These are phyloP conservation scores for Zaprionus vittiger DNA, from an alignment of 1,140 invertebrate genomes.

Conservation along the genomic window DNA sequence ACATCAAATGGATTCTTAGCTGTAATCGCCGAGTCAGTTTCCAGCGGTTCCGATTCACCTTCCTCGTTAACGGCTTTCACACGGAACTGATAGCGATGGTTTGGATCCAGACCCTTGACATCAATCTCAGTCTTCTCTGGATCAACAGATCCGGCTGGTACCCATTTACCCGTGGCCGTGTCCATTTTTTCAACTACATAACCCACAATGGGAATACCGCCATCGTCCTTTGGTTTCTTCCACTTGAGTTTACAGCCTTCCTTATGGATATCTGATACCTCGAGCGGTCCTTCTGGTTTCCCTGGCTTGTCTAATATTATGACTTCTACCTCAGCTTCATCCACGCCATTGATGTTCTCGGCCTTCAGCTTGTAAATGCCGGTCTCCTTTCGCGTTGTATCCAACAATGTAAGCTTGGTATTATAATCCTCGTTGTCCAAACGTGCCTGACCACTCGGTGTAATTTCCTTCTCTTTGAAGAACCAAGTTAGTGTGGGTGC, in stretches of 20 bases:
- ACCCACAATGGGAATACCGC: conserved; percentile 94
- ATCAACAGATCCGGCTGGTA: conserved; percentile 93
- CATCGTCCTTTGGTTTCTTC: conserved; percentile 98
- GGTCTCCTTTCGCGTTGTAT: conserved; percentile 92
- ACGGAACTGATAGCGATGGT: conserved; percentile 97
- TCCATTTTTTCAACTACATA: conserved; percentile 98
- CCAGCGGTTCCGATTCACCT: conserved; percentile 96
- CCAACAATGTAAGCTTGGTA: conserved; percentile 92
- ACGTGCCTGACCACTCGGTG: conserved; percentile 86
- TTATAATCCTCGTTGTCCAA: conserved; percentile 97
- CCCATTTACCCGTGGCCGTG: conserved; percentile 93
- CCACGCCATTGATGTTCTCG: conserved; percentile 95
- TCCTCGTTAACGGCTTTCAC: conserved; percentile 98
- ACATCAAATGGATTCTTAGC: conserved; percentile 99
- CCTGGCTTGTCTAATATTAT: conserved; percentile 96
- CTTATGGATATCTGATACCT: conserved; percentile 96
- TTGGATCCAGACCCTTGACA: conserved; percentile 95
- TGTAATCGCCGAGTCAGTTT: conserved; percentile 92
- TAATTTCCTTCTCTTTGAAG: conserved; percentile 86
- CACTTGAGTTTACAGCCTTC: conserved; percentile 97
- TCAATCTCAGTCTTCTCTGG: conserved; percentile 94
- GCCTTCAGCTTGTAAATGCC: conserved; percentile 97
- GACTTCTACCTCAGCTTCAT: conserved; percentile 97
- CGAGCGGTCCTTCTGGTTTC: conserved; percentile 96
- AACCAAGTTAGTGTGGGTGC: conserved; percentile 96